These are phyloP conservation scores for Cyphomyrmex costatus DNA, from an alignment of 1,140 invertebrate genomes.

Conservation along the genomic window DNA sequence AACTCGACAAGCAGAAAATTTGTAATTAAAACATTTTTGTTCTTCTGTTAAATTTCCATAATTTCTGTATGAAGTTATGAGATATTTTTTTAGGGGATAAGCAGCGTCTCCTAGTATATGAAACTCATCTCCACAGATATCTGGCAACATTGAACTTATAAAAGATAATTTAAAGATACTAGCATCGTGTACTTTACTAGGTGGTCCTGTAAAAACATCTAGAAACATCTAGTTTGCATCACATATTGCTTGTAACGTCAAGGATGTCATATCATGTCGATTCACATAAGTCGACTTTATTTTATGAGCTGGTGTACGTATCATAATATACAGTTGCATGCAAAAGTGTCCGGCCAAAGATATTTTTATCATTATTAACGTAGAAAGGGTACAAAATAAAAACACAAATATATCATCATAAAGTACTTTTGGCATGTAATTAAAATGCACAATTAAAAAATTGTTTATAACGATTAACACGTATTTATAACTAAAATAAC, in stretches of 20 bases:
- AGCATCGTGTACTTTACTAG: conserved; percentile 11
- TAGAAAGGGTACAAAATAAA: too few relatives aligned
- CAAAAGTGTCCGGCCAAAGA: too few relatives aligned
- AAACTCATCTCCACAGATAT: neutral
- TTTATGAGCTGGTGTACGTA: conserved; percentile 22
- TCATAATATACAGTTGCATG: neutral
- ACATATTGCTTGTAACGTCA: neutral
- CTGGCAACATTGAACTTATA: neutral
- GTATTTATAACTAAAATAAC: too few relatives aligned
- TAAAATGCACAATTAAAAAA: too few relatives aligned
- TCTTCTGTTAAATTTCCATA: neutral
- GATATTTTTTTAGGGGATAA: neutral
- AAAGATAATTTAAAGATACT: neutral
- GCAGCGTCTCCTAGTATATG: conserved; percentile 10
- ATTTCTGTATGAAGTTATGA: neutral
- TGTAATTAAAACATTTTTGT: neutral
- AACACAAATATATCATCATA: too few relatives aligned
- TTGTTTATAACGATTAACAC: too few relatives aligned
- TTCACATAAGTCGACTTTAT: conserved; percentile 3
- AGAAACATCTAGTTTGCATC: neutral
- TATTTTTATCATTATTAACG: too few relatives aligned
- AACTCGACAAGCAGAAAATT: neutral
- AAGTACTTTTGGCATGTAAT: too few relatives aligned
- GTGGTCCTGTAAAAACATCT: neutral
- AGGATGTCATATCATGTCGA: conserved; percentile 13